phyloP scores from a whole-genome alignment of 2,888 invertebrate genomes.

The Dasypolia templi region DNA sequence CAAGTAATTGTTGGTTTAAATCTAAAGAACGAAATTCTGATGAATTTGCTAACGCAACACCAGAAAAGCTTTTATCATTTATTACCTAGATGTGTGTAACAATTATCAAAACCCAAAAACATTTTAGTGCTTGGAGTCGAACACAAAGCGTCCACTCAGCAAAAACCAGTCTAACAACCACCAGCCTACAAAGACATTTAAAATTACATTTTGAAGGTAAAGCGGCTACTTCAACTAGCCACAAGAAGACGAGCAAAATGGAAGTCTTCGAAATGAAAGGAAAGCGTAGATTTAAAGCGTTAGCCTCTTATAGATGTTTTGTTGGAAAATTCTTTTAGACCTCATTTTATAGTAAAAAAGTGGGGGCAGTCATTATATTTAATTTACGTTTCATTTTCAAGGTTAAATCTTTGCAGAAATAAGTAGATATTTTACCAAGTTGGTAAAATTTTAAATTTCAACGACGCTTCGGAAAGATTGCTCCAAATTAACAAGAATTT shows the following conservation, averaged over 20 bases:
- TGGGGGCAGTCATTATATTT: background rate
- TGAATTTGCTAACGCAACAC: background rate
- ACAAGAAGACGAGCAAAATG: constrained; percentile 14
- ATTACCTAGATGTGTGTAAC: background rate
- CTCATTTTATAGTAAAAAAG: constrained; percentile 3
- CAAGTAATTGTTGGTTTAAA: background rate
- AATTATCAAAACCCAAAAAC: background rate
- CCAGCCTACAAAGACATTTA: background rate
- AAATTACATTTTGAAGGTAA: constrained; percentile 9
- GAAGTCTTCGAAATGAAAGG: constrained; percentile 28
- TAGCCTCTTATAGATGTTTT: constrained; percentile 23
- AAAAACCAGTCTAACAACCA: background rate
- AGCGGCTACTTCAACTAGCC: constrained; percentile 2
- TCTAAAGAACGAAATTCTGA: background rate
- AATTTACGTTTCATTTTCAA: background rate
- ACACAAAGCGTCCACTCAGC: background rate
- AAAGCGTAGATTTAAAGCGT: constrained; percentile 30
- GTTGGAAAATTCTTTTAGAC: constrained; percentile 21
- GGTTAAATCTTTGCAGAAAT: background rate
- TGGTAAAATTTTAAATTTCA: too few relatives aligned
- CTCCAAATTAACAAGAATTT: too few relatives aligned
- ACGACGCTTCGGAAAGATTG: too few relatives aligned
- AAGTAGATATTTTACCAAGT: too few relatives aligned
- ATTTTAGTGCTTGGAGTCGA: background rate
- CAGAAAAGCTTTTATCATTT: background rate